Conservation (phyloP, 1,140 invertebrate species). For the Zaprionus davidi region DNA sequence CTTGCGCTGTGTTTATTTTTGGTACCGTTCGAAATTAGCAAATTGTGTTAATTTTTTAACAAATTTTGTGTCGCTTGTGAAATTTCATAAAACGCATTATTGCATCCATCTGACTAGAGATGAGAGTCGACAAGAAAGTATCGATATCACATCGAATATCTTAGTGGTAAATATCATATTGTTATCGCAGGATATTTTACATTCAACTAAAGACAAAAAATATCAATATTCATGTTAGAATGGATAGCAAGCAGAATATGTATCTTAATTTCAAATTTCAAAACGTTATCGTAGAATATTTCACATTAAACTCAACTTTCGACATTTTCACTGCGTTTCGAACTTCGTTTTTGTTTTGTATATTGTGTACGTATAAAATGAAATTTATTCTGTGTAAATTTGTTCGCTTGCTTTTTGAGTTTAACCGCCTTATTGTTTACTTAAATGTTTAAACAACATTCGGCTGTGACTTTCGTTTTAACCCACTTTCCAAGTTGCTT, state of each 20-base stretch:
- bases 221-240: not conserved
- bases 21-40: slow-evolving; percentile 25
- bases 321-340: slow-evolving; percentile 16
- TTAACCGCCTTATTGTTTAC: slow-evolving; percentile 39
- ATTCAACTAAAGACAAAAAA: not conserved
- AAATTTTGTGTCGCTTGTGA: not conserved
- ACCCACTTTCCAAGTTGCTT: slow-evolving; percentile 61
- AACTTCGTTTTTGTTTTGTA: slow-evolving; percentile 22
- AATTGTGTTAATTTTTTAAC: slow-evolving; percentile 28
- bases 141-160: too few species aligned
- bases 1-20: slow-evolving; percentile 29
- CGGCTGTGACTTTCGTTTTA: slow-evolving; percentile 62
- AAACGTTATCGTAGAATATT: not conserved
- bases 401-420: slow-evolving; percentile 52
- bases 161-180: too few species aligned
- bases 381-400: slow-evolving; percentile 66
- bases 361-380: slow-evolving; percentile 49
- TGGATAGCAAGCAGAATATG: too few species aligned
- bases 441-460: slow-evolving; percentile 50
- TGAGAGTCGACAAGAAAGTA: not conserved
- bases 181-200: too few species aligned
- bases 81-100: not conserved
- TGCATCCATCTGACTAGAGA: not conserved
- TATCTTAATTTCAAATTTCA: not conserved
- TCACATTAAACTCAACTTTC: slow-evolving; percentile 9